phyloP scores from a whole-genome alignment of 2,797 vertebrate species.

The Calcarius lapponicus region DNA sequence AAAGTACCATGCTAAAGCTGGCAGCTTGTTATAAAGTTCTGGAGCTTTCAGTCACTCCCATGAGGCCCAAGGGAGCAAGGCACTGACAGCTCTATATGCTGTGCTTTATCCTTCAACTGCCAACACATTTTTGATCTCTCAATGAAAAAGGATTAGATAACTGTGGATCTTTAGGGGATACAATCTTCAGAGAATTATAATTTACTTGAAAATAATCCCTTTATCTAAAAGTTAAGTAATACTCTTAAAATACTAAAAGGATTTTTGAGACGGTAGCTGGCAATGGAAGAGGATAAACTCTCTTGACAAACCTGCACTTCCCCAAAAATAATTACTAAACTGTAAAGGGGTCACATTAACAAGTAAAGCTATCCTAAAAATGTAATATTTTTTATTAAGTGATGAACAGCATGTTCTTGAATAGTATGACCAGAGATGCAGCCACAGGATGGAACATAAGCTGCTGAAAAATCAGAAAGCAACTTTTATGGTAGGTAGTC shows the following conservation, averaged over 20 bases:
- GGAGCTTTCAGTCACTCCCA: neutral
- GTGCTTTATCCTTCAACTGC: conserved; percentile 34
- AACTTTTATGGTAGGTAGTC: neutral
- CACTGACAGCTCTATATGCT: conserved; percentile 19
- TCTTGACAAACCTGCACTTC: neutral
- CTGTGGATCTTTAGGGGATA: conserved; percentile 17
- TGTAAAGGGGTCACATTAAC: neutral
- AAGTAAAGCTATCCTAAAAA: neutral
- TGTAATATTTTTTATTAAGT: neutral
- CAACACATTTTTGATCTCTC: conserved; percentile 37
- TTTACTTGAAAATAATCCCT: conserved; percentile 45
- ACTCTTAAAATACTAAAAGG: conserved; percentile 26
- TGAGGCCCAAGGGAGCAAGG: neutral
- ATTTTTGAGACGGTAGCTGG: neutral
- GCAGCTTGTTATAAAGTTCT: neutral
- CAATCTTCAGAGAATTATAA: conserved; percentile 37
- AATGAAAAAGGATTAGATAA: conserved; percentile 54
- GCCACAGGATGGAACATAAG: neutral
- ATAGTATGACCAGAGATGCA: neutral
- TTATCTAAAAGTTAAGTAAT: conserved; percentile 45
- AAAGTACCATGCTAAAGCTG: neutral
- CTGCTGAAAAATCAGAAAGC: neutral
- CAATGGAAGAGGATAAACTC: conserved; percentile 4
- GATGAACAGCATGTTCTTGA: neutral
- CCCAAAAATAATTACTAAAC: conserved; percentile 1